Base-by-base conservation (phyloP, 1,140 invertebrate species). In the Pogonus chalceus region DNA sequence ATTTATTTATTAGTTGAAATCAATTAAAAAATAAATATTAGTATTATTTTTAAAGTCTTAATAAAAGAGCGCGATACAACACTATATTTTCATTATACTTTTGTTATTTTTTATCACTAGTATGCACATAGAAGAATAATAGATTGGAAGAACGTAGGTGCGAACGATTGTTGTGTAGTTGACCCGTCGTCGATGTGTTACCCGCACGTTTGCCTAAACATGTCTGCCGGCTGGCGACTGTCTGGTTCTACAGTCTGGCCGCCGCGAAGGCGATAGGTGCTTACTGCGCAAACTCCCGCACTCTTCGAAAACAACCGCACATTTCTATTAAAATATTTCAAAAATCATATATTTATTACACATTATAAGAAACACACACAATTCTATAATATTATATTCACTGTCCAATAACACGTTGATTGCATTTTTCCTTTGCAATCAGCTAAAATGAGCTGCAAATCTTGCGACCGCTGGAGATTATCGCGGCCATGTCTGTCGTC, bases 221-320 rank as follows among this genome's bases (percentile, higher is more conserved):
- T 61, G 62, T 60, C 60, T 61, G 57, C 57, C 48, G 20, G 55
- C 18, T 16, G 37, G 63, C 68, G 68, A 68, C 68, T 65, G 18
- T 31, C 26, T 31, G 26, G 26, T 31, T 7, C 26, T 31, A 4
- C 26, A 14, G 26, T 31, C 65, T 2, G 23, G 3, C 51, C 14
- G 4, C 21, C 35, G 14, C 3, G 24, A 18, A 18, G 52, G 52
- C 49, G 50, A 14, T 7, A 31, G 35, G 52, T 24, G 55, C 55
- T 26, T 53, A 10, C 7, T 16, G 37, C 37, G 18, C 37, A 18
- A n/a, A n/a, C 37, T 43, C 37, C 37, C 37, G 37, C 37, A 43
- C 37, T 43, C 18, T 16, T 43, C 18, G 18, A 43, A 43, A 7
- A 43, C 37, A 9, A 43, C 37, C 14, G 14, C 26, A 12, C 37